Evolutionary conservation across 2,888 invertebrate genomes (phyloP).

Genomic region (Ichneumoninae sp.): DNA sequence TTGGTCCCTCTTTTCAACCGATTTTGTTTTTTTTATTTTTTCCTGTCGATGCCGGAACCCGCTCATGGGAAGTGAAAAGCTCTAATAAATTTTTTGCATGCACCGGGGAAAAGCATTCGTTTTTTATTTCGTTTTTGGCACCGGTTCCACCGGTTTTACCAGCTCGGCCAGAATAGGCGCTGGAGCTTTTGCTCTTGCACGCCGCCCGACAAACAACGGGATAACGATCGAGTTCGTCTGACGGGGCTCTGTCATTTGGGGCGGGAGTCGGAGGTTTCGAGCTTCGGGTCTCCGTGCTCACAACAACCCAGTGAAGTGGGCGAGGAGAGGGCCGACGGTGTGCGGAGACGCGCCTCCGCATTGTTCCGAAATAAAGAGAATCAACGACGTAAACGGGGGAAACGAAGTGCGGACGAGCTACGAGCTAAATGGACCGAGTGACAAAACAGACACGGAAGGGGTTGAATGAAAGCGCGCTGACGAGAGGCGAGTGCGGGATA

Average conservation of each 20-base stretch:
- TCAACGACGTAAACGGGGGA: slow-evolving; percentile 63
- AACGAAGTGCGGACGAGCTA: slow-evolving; percentile 53
- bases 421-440: slow-evolving; percentile 51
- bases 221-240: slow-evolving; percentile 52
- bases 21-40: slow-evolving; percentile 29
- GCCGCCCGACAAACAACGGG: slow-evolving; percentile 55
- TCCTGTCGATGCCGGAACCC: slow-evolving; percentile 9
- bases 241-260: slow-evolving; percentile 56
- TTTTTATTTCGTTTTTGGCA: slow-evolving; percentile 9
- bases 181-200: slow-evolving; percentile 30
- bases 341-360: slow-evolving; percentile 35
- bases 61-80: slow-evolving; percentile 25
- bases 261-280: slow-evolving; percentile 35
- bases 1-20: neutral
- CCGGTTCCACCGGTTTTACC: neutral
- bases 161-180: slow-evolving; percentile 18
- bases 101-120: neutral
- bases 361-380: slow-evolving; percentile 71
- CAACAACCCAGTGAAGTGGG: neutral
- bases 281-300: slow-evolving; percentile 13
- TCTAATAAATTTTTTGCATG: slow-evolving; percentile 26
- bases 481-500: slow-evolving; percentile 13
- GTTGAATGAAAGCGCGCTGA: slow-evolving; percentile 20
- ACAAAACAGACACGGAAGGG: slow-evolving; percentile 58
- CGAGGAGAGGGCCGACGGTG: neutral